Evolutionary conservation across 2,888 invertebrate genomes (phyloP).

Genomic region (Apamea crenata): DNA sequence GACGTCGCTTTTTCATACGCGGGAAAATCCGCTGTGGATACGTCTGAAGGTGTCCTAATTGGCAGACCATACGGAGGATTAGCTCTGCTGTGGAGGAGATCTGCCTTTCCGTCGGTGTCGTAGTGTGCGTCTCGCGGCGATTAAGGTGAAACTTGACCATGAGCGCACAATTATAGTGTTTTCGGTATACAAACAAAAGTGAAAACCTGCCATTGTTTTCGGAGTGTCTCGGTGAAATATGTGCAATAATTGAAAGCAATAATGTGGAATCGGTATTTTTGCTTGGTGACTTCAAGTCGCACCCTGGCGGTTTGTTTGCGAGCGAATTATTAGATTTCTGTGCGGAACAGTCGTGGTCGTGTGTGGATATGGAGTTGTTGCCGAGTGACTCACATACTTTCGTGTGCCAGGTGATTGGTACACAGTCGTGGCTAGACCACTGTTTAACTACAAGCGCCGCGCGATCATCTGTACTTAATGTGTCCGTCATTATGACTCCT

Average conservation of each 20-base stretch:
- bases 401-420: background rate
- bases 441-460: background rate
- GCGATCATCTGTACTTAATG: too few relatives aligned
- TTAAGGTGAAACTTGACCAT: too few relatives aligned
- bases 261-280: background rate
- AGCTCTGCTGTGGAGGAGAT: background rate
- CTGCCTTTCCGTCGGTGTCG: too few relatives aligned
- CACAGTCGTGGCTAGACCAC: background rate
- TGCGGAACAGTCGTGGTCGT: too few relatives aligned
- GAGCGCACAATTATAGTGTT: too few relatives aligned
- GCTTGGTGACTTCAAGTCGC: too few relatives aligned
- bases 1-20: background rate
- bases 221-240: background rate
- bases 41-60: background rate
- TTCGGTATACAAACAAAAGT: background rate
- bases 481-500: too few relatives aligned
- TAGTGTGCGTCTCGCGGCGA: too few relatives aligned
- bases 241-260: background rate
- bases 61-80: slow-evolving; percentile 1
- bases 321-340: too few relatives aligned
- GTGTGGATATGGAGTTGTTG: too few relatives aligned
- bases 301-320: too few relatives aligned
- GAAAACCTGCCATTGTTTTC: background rate
- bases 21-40: background rate
- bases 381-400: too few relatives aligned